phyloP scores from a whole-genome alignment of 1,140 invertebrate species.

The Bombus consobrinus region DNA sequence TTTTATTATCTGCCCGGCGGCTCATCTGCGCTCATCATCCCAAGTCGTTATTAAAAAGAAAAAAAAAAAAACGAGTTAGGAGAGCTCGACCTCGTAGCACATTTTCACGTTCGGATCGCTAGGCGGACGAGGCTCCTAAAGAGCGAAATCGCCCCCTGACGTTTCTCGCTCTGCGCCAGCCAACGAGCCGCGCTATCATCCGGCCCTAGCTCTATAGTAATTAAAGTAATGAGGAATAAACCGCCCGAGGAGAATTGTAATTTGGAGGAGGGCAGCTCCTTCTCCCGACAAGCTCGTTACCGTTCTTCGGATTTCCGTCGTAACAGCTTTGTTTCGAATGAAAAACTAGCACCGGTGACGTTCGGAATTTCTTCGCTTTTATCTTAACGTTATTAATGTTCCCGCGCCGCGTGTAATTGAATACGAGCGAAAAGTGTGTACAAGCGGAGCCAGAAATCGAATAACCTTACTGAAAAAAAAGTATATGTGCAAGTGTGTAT shows the following conservation, averaged over 20 bases:
- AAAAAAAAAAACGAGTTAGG: slow-evolving; percentile 3
- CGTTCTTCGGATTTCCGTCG: slow-evolving; percentile 34
- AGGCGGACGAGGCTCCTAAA: neutral
- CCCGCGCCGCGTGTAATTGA: neutral
- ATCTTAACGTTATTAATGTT: neutral
- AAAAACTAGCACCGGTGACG: neutral
- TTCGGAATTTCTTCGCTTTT: neutral
- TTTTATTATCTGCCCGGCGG: slow-evolving; percentile 3
- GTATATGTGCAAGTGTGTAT: too few species aligned
- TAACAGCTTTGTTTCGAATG: slow-evolving; percentile 26
- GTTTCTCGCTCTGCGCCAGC: slow-evolving; percentile 11
- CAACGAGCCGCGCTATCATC: slow-evolving; percentile 23
- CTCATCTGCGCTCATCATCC: neutral
- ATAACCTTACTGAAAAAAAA: neutral
- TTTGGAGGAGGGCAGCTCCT: slow-evolving; percentile 50
- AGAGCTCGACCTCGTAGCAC: slow-evolving; percentile 49
- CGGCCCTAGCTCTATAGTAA: slow-evolving; percentile 44
- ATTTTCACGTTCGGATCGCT: slow-evolving; percentile 36
- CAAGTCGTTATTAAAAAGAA: slow-evolving; percentile 22
- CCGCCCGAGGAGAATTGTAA: slow-evolving; percentile 57
- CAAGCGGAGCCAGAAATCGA: neutral
- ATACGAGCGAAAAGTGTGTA: neutral
- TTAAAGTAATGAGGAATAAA: slow-evolving; percentile 69
- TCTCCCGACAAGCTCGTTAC: slow-evolving; percentile 54
- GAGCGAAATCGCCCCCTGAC: slow-evolving; percentile 16